Evolutionary conservation across 2,888 invertebrate genomes (phyloP), one percentile per base, ranked within the genome.

Genomic region (Catocala fraxini): DNA sequence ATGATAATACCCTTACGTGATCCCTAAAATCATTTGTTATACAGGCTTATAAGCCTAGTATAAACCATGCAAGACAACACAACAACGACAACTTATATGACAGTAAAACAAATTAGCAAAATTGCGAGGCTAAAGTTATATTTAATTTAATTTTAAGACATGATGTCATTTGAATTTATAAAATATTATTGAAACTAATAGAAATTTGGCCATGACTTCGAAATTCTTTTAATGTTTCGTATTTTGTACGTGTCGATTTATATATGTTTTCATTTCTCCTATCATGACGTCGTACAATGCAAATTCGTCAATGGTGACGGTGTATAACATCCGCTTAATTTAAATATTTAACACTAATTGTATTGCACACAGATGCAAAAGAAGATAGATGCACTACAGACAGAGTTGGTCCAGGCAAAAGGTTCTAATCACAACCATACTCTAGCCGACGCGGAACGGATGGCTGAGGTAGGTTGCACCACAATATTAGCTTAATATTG

Each of bases 341-440:
- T 52, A 5, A n/a, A n/a, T 41, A 12, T 45, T 41, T 34, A 68
- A 59, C 65, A 65, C 4, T 56, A 34, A 52, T 64, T 43, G 56
- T 54, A 7, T 71, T 63, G 33, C 10, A 59, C 63, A 70, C 84
- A 95, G 95, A 91, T 95, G 89, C 94, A 95, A 85, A 89, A 89
- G 53, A 95, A 94, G 85, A 92, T 95, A 78, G 89, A 90, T 59
- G 80, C 92, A 11, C 84, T 95, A 67, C 92, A 95, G 83, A 82
- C 79, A 33, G 92, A 94, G 77, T 77, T 95, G 73, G 85, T 88
- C 59, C 89, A 92, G 63, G 82, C 84, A 74, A 85, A 83, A 68
- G 75, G 80, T 43, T 82, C 80, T 65, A 85, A 85, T 60, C 88
- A 89, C 77, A 89, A 81, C 63, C 88, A 86, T 81, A 90, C 85